Conservation (phyloP, 2,888 invertebrate species). For the Trissonchulus sp. region DNA sequence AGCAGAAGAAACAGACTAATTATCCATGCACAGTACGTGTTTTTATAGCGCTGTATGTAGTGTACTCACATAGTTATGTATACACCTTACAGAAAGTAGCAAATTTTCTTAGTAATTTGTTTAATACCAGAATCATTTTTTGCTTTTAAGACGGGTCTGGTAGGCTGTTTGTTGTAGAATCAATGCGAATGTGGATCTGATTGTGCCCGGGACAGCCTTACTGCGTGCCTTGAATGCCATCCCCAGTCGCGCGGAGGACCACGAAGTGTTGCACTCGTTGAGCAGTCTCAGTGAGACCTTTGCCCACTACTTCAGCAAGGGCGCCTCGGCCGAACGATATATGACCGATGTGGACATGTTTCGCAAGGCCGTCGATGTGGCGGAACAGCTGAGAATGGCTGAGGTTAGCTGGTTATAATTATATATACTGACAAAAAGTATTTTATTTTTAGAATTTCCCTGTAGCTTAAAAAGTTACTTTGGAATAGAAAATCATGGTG, state of each 20-base stretch:
- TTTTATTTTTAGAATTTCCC: no score
- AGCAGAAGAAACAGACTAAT: no score
- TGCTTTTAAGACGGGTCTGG: no score
- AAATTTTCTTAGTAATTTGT: no score
- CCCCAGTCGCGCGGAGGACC: slow-evolving; percentile 46
- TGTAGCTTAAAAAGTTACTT: no score
- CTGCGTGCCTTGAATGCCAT: slow-evolving; percentile 49
- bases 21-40: no score
- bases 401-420: slow-evolving; percentile 10
- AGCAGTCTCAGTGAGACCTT: slow-evolving; percentile 54
- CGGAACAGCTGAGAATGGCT: slow-evolving; percentile 36
- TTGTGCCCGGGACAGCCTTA: slow-evolving; percentile 53
- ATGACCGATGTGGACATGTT: slow-evolving; percentile 43
- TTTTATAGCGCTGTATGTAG: no score
- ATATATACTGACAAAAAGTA: no score
- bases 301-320: slow-evolving; percentile 53
- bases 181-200: slow-evolving; percentile 56
- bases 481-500: no score
- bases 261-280: slow-evolving; percentile 45
- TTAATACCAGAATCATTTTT: no score
- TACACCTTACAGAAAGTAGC: no score
- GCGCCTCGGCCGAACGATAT: slow-evolving; percentile 55
- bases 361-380: slow-evolving; percentile 41
- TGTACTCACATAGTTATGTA: no score
- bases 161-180: slow-evolving; percentile 49